A percentile compares a stretch with the other conserved stretches of the same genome.
Evolutionary conservation across 1,140 invertebrate species (phyloP).

Genomic region (Scaptomyza hsui): DNA sequence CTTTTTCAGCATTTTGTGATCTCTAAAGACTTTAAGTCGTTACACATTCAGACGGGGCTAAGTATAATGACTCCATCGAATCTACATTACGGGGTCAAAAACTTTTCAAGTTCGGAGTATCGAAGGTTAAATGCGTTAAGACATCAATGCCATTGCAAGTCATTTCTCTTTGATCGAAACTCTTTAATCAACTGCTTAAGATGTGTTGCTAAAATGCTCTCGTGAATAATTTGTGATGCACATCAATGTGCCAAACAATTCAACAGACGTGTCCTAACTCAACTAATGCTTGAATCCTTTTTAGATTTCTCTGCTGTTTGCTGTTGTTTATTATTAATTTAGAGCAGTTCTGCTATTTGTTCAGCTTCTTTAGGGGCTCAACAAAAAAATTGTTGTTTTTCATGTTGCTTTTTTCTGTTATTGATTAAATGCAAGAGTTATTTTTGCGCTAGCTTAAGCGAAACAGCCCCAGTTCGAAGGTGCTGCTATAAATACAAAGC

Average conservation of each 20-base stretch:
- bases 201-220: no score
- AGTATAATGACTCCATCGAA: no score
- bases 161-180: no score
- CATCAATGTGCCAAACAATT: not conserved
- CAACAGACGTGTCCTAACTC: not conserved
- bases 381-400: constrained; percentile 4
- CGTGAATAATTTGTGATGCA: no score
- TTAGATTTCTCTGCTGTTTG: not conserved
- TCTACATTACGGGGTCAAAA: no score
- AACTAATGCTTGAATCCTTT: not conserved
- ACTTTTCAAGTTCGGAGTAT: no score
- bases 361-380: not conserved
- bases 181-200: no score
- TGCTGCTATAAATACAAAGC: constrained; percentile 43
- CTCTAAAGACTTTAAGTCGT: no score
- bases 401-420: constrained; percentile 39
- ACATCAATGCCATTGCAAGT: no score
- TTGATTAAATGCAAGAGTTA: constrained; percentile 63
- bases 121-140: no score
- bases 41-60: no score
- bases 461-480: constrained; percentile 17
- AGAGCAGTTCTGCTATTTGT: not conserved
- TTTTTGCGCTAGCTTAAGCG: constrained; percentile 40
- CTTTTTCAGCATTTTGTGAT: no score
- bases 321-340: constrained; percentile 7